A percentile compares a stretch with the other conserved stretches of the same genome.
Evolutionary conservation across 2,797 vertebrate genomes (phyloP).

Genomic region (Aulostomus chinensis): DNA sequence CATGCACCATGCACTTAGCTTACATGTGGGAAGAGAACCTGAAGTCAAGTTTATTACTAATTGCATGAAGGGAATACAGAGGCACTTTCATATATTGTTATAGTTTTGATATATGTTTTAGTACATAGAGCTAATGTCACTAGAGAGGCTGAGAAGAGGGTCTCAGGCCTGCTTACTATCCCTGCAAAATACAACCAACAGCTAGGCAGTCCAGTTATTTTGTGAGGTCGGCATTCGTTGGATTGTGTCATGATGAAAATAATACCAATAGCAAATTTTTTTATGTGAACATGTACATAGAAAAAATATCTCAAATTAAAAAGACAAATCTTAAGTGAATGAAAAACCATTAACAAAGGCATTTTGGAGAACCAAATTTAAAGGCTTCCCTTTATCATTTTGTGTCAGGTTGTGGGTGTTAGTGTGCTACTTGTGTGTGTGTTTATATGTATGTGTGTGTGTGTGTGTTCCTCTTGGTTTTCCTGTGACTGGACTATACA

Average conservation of each 20-base stretch:
- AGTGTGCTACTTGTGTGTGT: slow-evolving; percentile 28
- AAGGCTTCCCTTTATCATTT: slow-evolving; percentile 73
- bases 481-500: slow-evolving; percentile 42
- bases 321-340: slow-evolving; percentile 71
- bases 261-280: slow-evolving; percentile 55
- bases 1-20: slow-evolving; percentile 72
- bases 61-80: slow-evolving; percentile 81
- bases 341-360: slow-evolving; percentile 77
- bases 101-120: slow-evolving; percentile 70
- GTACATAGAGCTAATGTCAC: slow-evolving; percentile 71
- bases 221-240: slow-evolving; percentile 72
- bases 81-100: slow-evolving; percentile 81
- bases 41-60: slow-evolving; percentile 76
- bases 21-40: slow-evolving; percentile 78
- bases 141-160: slow-evolving; percentile 52
- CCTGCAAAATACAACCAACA: slow-evolving; percentile 79
- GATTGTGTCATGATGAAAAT: slow-evolving; percentile 65
- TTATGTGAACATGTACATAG: slow-evolving; percentile 68
- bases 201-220: slow-evolving; percentile 86
- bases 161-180: slow-evolving; percentile 67
- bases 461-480: slow-evolving; percentile 30
- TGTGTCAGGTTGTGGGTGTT: slow-evolving; percentile 48
- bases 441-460: not conserved
- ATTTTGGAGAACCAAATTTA: slow-evolving; percentile 74
- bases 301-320: slow-evolving; percentile 72